Evolutionary conservation across 2,113 vertebrate species (phyloP).

Genomic region (Crotophaga sulcirostris): DNA sequence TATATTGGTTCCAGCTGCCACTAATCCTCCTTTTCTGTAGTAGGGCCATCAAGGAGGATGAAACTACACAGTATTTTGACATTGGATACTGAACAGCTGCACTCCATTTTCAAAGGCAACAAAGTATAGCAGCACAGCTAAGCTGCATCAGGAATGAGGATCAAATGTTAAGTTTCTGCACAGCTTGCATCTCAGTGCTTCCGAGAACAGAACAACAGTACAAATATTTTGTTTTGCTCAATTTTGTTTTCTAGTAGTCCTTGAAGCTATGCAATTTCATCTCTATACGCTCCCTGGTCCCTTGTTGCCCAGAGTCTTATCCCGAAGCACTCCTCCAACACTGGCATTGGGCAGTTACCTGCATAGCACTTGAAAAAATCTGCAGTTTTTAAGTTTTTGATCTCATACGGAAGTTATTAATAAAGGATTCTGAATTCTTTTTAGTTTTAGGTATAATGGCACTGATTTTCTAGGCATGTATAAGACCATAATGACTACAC

Average conservation of each 20-base stretch:
- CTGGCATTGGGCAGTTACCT: not conserved
- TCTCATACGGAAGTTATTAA: not conserved
- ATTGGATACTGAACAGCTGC: slow-evolving; percentile 1
- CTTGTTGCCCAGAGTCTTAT: not conserved
- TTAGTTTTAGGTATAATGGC: not conserved
- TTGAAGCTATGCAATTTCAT: not conserved
- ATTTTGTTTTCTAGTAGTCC: not conserved
- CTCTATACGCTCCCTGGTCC: not conserved
- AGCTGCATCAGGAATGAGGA: not conserved
- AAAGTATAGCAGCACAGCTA: not conserved
- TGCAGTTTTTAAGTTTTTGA: not conserved
- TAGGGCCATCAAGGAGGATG: not conserved
- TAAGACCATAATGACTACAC: not conserved
- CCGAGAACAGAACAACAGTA: not conserved
- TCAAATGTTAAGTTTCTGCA: not conserved
- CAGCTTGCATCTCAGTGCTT: not conserved
- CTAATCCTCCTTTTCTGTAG: not conserved
- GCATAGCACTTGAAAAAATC: not conserved
- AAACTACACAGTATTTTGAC: slow-evolving; percentile 23
- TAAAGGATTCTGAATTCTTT: not conserved
- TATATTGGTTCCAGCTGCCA: slow-evolving; percentile 17
- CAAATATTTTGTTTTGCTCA: not conserved
- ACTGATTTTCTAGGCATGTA: not conserved
- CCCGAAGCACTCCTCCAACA: not conserved
- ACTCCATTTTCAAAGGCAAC: slow-evolving; percentile 16